Percentiles rank a stretch among this genome's conserved stretches.
Evolutionary conservation across 2,113 vertebrate genomes (phyloP).

Genomic region (Lates calcarifer): DNA sequence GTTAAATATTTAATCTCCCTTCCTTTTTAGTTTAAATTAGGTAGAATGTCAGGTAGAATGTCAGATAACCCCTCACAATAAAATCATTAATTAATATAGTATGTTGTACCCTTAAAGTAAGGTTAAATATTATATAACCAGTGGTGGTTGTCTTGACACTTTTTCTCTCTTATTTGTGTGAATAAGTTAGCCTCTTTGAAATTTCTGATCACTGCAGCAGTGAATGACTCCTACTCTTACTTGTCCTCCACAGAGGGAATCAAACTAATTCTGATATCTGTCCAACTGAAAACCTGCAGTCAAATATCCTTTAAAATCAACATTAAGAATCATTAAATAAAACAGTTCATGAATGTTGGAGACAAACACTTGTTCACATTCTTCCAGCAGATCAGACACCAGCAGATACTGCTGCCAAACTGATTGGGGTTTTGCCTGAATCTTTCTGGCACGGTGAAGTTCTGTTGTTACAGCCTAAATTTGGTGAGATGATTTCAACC

Average conservation of each 20-base stretch:
- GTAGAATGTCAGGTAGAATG: constrained; percentile 36
- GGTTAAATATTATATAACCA: constrained; percentile 32
- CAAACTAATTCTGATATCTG: constrained; percentile 30
- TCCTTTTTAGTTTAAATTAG: constrained; percentile 40
- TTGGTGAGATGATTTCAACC: neutral
- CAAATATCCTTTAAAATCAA: neutral
- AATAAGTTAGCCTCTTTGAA: neutral
- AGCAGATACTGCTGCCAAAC: no score
- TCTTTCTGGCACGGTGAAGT: no score
- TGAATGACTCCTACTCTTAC: neutral
- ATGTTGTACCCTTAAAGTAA: constrained; percentile 14
- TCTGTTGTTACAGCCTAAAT: neutral
- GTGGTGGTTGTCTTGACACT: neutral
- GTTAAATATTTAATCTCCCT: constrained; percentile 49
- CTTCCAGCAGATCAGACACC: neutral
- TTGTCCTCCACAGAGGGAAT: constrained; percentile 11
- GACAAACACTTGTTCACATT: neutral
- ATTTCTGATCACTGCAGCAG: neutral
- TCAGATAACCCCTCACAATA: constrained; percentile 43
- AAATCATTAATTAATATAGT: constrained; percentile 35
- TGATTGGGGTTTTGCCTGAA: no score
- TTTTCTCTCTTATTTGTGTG: constrained; percentile 19
- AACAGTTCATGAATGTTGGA: neutral
- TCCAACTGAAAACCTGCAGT: constrained; percentile 9
- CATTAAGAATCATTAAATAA: neutral